A percentile compares a stretch with the other conserved stretches of the same genome.
These are phyloP conservation scores for Dasypus novemcinctus DNA, from an alignment of 2,113 vertebrate species.

Conservation along the genomic window DNA sequence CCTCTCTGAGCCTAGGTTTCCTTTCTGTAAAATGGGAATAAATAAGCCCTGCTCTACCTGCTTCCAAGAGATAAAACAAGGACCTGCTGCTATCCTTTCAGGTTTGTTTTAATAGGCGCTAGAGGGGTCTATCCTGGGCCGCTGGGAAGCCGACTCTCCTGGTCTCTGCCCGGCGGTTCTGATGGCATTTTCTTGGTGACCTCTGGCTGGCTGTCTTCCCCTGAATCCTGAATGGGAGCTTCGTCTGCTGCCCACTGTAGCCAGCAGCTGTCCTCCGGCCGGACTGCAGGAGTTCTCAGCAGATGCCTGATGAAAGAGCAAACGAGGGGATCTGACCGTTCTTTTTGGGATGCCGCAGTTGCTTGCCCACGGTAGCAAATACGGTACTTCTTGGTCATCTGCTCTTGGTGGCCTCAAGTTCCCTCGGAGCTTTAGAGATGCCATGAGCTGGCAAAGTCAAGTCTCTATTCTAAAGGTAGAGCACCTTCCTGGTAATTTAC, in stretches of 20 bases:
- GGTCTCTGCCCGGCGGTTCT: fast-evolving
- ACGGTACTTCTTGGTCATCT: background rate
- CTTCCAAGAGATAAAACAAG: background rate
- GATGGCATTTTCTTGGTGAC: fast-evolving
- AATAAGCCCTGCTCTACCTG: background rate
- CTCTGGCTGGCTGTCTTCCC: background rate
- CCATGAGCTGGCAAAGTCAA: fast-evolving
- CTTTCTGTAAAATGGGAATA: background rate
- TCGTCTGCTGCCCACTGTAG: background rate
- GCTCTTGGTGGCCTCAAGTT: fast-evolving
- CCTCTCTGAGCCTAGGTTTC: background rate
- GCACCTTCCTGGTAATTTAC: fast-evolving
- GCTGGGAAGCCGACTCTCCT: fast-evolving
- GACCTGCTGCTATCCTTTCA: background rate
- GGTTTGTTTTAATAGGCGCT: background rate
- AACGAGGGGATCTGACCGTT: background rate
- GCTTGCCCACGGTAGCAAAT: fast-evolving
- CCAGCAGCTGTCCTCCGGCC: background rate
- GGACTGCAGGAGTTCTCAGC: background rate
- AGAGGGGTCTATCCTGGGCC: background rate
- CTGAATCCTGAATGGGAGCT: fast-evolving
- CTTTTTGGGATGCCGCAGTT: background rate
- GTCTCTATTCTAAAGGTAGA: background rate
- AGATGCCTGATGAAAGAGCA: no score
- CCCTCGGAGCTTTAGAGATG: background rate